Conservation (phyloP, 2,113 vertebrate species). For the Prunella fulvescens region DNA sequence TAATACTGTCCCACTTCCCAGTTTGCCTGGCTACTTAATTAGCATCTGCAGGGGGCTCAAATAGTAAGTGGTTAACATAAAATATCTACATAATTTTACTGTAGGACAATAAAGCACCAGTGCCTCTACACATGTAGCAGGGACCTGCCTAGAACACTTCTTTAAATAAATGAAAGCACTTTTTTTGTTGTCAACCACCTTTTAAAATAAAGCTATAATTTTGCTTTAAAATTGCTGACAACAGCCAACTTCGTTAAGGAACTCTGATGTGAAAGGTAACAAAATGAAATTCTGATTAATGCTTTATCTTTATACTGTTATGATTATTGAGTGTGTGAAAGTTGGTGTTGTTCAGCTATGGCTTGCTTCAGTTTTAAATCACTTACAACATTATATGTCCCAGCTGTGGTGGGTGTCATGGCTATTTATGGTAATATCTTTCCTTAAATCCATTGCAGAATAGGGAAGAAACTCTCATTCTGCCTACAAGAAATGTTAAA, state of each 20-base stretch:
- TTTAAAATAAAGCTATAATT: not conserved
- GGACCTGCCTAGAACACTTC: not conserved
- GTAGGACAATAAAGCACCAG: not conserved
- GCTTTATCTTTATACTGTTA: not conserved
- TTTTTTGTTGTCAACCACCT: not conserved
- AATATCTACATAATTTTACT: not conserved
- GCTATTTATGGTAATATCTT: not conserved
- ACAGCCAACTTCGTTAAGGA: not conserved
- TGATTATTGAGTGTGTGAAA: not conserved
- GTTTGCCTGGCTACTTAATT: not conserved
- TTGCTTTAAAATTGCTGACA: not conserved
- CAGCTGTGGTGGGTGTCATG: not conserved
- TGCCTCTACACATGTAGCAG: not conserved
- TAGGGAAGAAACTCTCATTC: not conserved
- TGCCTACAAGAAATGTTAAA: conserved; percentile 1
- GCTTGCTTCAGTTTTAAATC: conserved; percentile 28
- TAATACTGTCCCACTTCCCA: not conserved
- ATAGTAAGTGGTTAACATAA: not conserved
- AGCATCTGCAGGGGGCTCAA: not conserved
- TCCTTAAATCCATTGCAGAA: conserved; percentile 18
- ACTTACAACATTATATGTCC: not conserved
- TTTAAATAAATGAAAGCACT: not conserved
- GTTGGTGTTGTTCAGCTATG: not conserved
- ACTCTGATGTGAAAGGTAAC: not conserved
- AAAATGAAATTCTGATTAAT: not conserved